phyloP scores from a whole-genome alignment of 2,888 invertebrate genomes.

The Zele albiditarsus region DNA sequence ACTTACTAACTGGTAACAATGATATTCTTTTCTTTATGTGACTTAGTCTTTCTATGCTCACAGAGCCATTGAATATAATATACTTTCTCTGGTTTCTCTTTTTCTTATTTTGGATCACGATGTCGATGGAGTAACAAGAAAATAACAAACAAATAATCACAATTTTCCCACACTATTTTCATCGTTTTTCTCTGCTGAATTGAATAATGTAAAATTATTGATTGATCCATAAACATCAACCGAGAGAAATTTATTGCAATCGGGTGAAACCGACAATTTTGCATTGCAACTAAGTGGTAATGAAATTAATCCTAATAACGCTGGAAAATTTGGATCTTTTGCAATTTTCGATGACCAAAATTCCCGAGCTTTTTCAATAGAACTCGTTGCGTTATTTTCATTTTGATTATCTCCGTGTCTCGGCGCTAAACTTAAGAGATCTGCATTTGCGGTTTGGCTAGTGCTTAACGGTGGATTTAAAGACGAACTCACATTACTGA shows the following conservation, averaged over 20 bases:
- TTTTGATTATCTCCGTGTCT: neutral
- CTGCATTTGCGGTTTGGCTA: conserved; percentile 51
- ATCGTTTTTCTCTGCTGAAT: neutral
- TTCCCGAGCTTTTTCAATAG: conserved; percentile 19
- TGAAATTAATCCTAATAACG: conserved; percentile 61
- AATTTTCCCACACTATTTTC: neutral
- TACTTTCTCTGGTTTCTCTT: neutral
- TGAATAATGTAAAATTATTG: conserved; percentile 59
- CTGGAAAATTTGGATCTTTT: conserved; percentile 56
- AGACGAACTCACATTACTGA: conserved; percentile 49
- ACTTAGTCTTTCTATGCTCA: neutral
- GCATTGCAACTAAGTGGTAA: conserved; percentile 61
- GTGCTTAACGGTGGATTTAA: conserved; percentile 48
- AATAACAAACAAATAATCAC: too few species aligned
- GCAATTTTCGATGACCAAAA: conserved; percentile 64
- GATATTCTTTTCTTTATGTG: neutral
- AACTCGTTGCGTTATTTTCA: neutral
- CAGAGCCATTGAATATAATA: neutral
- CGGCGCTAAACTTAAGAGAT: conserved; percentile 25
- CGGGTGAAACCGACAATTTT: conserved; percentile 64
- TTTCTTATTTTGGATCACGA: neutral
- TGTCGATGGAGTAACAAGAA: neutral
- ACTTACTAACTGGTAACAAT: neutral
- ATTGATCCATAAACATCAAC: conserved; percentile 67
- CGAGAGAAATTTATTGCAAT: conserved; percentile 68